Conservation (phyloP, 2,113 vertebrate species). For the Zosterops japonicus region DNA sequence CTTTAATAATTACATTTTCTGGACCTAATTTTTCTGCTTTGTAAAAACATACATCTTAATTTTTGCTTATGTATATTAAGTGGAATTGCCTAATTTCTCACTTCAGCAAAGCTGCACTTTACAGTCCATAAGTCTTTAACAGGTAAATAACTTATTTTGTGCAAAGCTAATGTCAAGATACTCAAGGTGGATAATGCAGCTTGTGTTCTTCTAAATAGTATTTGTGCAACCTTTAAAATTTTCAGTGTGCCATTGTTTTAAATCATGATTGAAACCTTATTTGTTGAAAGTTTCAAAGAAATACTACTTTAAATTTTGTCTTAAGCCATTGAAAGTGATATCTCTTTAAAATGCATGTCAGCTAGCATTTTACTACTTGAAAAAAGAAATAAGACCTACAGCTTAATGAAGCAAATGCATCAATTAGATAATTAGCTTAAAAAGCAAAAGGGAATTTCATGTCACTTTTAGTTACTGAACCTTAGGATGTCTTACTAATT, state of each 20-base stretch:
- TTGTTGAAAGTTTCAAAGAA: background rate
- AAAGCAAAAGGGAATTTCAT: conserved; percentile 43
- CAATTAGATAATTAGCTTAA: conserved; percentile 44
- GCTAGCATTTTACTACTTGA: background rate
- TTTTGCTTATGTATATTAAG: background rate
- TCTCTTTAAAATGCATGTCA: background rate
- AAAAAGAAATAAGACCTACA: background rate
- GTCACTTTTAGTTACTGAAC: conserved; percentile 30
- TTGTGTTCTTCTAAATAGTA: conserved; percentile 11
- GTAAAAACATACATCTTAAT: background rate
- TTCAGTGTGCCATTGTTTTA: background rate
- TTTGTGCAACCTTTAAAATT: background rate
- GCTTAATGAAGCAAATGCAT: conserved; percentile 42
- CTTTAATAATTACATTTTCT: conserved; percentile 47
- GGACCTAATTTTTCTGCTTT: conserved; percentile 33
- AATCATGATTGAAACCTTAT: background rate
- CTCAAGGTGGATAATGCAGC: background rate
- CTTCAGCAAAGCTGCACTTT: background rate
- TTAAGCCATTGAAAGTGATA: background rate
- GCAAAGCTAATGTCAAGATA: background rate
- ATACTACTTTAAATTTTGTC: background rate
- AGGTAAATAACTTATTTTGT: background rate
- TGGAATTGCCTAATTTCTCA: conserved; percentile 37
- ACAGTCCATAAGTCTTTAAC: background rate
- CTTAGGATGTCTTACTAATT: conserved; percentile 4